Conservation (phyloP, 2,797 vertebrate species). For the Tenualosa ilisha region DNA sequence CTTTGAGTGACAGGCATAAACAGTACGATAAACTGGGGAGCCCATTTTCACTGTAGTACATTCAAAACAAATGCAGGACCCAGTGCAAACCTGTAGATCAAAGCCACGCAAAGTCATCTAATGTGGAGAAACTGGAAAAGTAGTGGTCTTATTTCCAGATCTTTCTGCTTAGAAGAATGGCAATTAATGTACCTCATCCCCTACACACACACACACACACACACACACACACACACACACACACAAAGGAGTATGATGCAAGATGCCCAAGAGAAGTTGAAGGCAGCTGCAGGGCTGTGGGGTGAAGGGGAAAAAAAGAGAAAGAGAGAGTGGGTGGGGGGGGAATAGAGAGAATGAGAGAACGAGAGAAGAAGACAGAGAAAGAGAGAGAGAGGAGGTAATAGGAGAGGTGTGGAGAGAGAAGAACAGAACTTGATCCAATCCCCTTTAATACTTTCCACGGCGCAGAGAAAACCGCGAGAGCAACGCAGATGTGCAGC, state of each 20-base stretch:
- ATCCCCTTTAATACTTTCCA: slow-evolving; percentile 68
- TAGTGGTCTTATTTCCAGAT: background rate
- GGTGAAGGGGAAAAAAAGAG: slow-evolving; percentile 48
- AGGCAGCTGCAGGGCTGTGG: slow-evolving; percentile 62
- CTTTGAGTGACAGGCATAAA: background rate
- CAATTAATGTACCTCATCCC: background rate
- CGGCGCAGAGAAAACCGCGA: slow-evolving; percentile 61
- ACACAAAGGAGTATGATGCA: slow-evolving; percentile 57
- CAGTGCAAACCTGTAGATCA: background rate
- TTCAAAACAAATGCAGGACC: background rate
- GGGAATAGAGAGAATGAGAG: background rate
- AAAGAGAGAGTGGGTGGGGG: background rate
- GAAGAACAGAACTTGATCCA: slow-evolving; percentile 50
- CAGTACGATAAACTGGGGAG: background rate
- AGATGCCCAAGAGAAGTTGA: slow-evolving; percentile 57
- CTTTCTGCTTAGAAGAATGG: background rate
- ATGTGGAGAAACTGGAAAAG: background rate
- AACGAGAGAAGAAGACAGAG: background rate
- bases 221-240: background rate
- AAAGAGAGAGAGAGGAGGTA: background rate
- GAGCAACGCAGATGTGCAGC: slow-evolving; percentile 56
- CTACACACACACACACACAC: background rate
- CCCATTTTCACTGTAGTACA: background rate
- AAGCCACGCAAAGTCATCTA: background rate
- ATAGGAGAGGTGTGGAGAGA: slow-evolving; percentile 22